Conservation (phyloP, 2,888 invertebrate species). For the Dione vanillae region DNA sequence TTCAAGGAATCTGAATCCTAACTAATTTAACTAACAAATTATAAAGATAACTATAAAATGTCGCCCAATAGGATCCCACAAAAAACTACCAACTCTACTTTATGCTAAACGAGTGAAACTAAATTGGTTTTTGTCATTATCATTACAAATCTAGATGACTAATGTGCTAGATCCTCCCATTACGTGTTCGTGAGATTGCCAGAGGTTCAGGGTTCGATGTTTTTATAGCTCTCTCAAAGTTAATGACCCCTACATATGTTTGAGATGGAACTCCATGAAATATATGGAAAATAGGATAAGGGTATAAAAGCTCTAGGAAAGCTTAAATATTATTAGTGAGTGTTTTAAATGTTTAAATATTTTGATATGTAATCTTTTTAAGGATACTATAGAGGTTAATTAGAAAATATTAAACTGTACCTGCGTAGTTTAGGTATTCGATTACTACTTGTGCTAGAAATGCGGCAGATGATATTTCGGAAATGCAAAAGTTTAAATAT, state of each 20-base stretch:
- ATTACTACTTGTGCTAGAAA: too few relatives aligned
- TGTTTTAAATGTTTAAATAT: neutral
- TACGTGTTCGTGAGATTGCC: conserved; percentile 43
- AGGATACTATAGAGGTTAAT: neutral
- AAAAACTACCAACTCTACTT: neutral
- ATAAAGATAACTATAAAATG: neutral
- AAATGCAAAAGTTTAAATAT: too few relatives aligned
- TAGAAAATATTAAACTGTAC: too few relatives aligned
- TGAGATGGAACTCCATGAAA: neutral
- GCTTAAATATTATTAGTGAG: neutral
- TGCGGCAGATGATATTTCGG: too few relatives aligned
- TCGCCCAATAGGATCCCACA: neutral
- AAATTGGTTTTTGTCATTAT: conserved; percentile 21
- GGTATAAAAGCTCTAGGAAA: neutral
- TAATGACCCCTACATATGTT: conserved; percentile 43
- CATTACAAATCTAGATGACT: conserved; percentile 42
- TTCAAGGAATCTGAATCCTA: neutral
- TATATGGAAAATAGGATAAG: conserved; percentile 10
- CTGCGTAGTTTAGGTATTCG: too few relatives aligned
- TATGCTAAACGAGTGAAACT: neutral
- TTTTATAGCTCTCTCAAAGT: conserved; percentile 40
- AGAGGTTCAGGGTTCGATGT: conserved; percentile 31
- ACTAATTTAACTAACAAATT: neutral
- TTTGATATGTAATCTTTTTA: neutral
- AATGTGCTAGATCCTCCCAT: conserved; percentile 45